Evolutionary conservation across 1,140 invertebrate species (phyloP), one percentile per base, ranked within the genome.

Genomic region (Amphibalanus amphitrite): DNA sequence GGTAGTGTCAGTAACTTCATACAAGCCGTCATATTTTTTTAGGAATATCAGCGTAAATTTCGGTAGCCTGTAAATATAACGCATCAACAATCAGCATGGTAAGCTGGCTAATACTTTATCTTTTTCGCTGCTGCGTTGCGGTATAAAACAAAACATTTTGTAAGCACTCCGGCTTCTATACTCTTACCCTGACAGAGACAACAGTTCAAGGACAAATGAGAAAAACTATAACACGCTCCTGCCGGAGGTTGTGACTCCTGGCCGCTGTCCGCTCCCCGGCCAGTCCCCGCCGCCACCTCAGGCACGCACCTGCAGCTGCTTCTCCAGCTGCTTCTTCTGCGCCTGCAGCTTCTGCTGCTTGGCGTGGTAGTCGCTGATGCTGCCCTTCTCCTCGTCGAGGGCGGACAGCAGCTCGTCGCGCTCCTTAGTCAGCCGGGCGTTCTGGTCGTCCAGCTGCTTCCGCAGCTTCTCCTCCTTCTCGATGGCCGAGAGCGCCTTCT

Each of bases 401-500:
- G 84, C 81, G 28, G 84, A 75, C 75, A 82, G 82, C 70, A 87
- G 75, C 70, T 86, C 84, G 74, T 86, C 85, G 78, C 85, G 85
- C 73, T 85, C 83, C 73, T 85, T 81, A 28, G 82, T 65, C n/a
- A 83, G 72, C 59, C 79, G 81, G 26, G 82, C 80, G 75, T 85
- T 85, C 74, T 83, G 80, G 68, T 81, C 82, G 77, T 86, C 85
- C 17, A 86, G 76, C 72, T 86, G 85, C 76, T 86, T 86, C 72
- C 85, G 79, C 38, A 81, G 76, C 75, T 83, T 83, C 74, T 84
- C 81, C 73, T 83, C 81, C 74, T 84, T 85, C 70, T 86, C 85
- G 29, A 96, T 81, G 77, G 86, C 84, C 72, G 88, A 82, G 67
- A 95, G 85, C 0, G 93, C 90, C 75, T 86, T 86, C 38, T 87